Evolutionary conservation across 2,797 vertebrate species (phyloP), one percentile per base, ranked within the genome.

Genomic region (Mionectes olivaceus): DNA sequence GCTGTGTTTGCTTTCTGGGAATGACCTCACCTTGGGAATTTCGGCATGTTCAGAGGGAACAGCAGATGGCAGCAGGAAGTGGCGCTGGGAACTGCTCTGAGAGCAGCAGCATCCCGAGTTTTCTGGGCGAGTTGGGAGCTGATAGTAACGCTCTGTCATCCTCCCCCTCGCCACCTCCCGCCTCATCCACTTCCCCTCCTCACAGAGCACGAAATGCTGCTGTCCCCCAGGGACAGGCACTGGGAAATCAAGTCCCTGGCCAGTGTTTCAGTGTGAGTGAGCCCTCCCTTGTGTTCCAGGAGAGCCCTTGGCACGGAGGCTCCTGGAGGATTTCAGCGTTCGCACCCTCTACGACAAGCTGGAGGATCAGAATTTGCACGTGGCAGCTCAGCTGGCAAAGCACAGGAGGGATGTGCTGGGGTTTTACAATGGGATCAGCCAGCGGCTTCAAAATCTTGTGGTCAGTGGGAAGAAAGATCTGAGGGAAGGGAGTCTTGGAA

Each of bases 281-380:
- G 21, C 24, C 32, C 37, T 19, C 2, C 30, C 14, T 67, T 28
- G 73, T 68, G 44, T 96, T 94, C 10, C 94, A 99, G 99, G 96
- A 24, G 74, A 90, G n/a, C 73, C 10, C 21, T 83, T 61, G 5
- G 27, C 87, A 0, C 59, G 55, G 27, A 94, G 93, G 88, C 96
- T 98, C 41, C 97, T 99, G 92, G 99, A 99, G 96, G 98, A 99
- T 93, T 99, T 99, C 96, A 99, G 98, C 13, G 98, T 99, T 30
- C 98, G 97, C 41, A 99, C 99, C 5, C 97, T 99, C 39, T 99
- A 98, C 0, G 98, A 99, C 96, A 99, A 99, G 96, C 98, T 99
- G 19, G 99, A 99, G 90, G 99, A 99, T 76, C 99, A 99, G 97
- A 99, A 98, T 49, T 95, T 99, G 35, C 99, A 99, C 52, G 76